Evolutionary conservation across 2,113 vertebrate species (phyloP), one percentile per base, ranked within the genome.

Genomic region (Lipotes vexillifer): DNA sequence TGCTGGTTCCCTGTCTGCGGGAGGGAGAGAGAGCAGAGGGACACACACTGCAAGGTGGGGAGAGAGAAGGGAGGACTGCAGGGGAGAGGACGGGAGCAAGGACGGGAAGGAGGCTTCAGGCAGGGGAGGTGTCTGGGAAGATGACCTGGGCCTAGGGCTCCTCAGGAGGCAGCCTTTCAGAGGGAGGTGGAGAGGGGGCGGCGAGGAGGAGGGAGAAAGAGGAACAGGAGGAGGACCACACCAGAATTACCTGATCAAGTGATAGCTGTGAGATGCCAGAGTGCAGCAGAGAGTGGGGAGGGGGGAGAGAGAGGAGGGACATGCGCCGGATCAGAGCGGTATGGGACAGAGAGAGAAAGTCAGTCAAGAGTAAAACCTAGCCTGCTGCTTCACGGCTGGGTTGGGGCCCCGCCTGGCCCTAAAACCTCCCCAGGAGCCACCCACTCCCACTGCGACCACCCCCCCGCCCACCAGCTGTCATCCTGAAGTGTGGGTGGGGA

Each of bases 201-300:
- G 96, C 65, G 63, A 92, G 94, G 92, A 65, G 20, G 63, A 55
- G 88, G 98, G 94, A 90, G 81, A 90, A 98, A 95, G 97, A 98
- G 97, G 97, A 97, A 97, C 97, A 97, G 96, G 97, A 98, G 98
- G 97, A 98, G 97, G 98, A 98, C 97, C 97, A 98, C 98, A 98
- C 97, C 98, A 97, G 98, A 98, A 99, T 99, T 99, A 99, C 99
- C 99, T 99, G 99, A 99, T 99, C 99, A 99, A 99, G 99, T 99
- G 99, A 99, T 99, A 99, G 99, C 99, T 99, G 99, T 99, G 99
- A 99, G 99, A 99, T 99, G 99, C 99, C 99, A 99, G 98, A 98
- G 99, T 99, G 99, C 99, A 99, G 99, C 98, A 98, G 98, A 99
- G 98, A 96, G 91, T 69, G 94, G 96, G 90, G n/a, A 41, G 63